Conservation (phyloP, 2,113 vertebrate genomes). For the human region DNA sequence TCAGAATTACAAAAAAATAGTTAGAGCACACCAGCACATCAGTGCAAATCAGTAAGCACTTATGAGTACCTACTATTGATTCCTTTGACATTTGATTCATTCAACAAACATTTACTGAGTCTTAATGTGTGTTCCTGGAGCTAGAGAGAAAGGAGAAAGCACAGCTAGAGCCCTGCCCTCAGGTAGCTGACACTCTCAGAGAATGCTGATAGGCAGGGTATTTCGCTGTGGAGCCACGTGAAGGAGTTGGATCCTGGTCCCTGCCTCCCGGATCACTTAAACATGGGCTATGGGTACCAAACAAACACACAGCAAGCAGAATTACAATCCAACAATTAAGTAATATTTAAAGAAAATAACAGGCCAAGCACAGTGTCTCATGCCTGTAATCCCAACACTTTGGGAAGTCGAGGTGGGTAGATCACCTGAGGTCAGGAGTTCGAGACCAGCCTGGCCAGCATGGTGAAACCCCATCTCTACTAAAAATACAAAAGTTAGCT, state of each 20-base stretch:
- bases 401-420: no score
- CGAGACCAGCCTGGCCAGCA: no score
- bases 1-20: not conserved
- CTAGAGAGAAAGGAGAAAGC: not conserved
- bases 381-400: no score
- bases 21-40: not conserved
- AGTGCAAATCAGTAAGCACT: not conserved
- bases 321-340: not conserved
- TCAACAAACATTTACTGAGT: not conserved
- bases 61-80: not conserved
- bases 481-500: no score
- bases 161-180: not conserved
- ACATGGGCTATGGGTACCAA: not conserved
- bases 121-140: not conserved
- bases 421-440: no score
- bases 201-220: not conserved
- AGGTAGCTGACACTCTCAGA: not conserved
- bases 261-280: not conserved
- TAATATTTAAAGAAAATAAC: not conserved
- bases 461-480: no score
- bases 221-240: not conserved
- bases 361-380: not conserved
- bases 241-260: not conserved
- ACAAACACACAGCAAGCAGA: not conserved
- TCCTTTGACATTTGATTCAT: not conserved